Evolutionary conservation across 2,888 invertebrate species (phyloP).

Genomic region (Parnassius orleans): DNA sequence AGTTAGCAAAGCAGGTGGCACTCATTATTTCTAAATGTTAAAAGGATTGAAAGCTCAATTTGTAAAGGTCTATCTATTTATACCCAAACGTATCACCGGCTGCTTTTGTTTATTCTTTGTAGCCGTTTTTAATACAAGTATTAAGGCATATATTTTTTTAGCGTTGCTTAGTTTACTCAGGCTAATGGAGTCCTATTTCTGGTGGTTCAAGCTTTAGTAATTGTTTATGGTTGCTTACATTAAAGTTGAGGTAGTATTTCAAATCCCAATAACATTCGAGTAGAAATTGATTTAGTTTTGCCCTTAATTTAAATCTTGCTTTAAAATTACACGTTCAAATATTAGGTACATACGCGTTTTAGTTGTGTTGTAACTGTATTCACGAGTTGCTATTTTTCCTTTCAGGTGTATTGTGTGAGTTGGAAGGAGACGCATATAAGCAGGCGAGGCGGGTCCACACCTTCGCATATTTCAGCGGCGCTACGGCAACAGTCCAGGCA

Average conservation of each 20-base stretch:
- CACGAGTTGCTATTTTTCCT: slow-evolving; percentile 38
- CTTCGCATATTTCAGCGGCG: slow-evolving; percentile 58
- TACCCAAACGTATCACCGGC: slow-evolving; percentile 31
- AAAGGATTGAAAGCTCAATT: slow-evolving; percentile 52
- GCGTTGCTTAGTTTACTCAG: slow-evolving; percentile 44
- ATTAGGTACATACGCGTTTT: slow-evolving; percentile 33
- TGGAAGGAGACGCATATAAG: slow-evolving; percentile 51
- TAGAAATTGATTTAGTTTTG: slow-evolving; percentile 11
- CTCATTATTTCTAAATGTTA: slow-evolving; percentile 44
- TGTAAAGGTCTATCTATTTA: slow-evolving; percentile 41
- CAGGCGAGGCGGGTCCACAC: slow-evolving; percentile 38
- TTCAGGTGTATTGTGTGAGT: slow-evolving; percentile 34
- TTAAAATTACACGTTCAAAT: slow-evolving; percentile 59
- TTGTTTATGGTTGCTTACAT: not conserved
- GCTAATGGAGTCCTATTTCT: slow-evolving; percentile 48
- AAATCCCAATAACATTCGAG: not conserved
- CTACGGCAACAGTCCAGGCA: slow-evolving; percentile 59
- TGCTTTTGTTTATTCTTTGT: slow-evolving; percentile 39
- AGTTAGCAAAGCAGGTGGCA: slow-evolving; percentile 46
- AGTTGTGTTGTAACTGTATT: slow-evolving; percentile 1
- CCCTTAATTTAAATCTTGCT: slow-evolving; percentile 43
- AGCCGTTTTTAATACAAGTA: slow-evolving; percentile 13
- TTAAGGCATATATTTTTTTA: slow-evolving; percentile 46
- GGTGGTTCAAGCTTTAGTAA: slow-evolving; percentile 22
- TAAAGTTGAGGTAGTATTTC: not conserved